phyloP scores from a whole-genome alignment of 2,888 invertebrate species.

The Alentia gelatinosa region DNA sequence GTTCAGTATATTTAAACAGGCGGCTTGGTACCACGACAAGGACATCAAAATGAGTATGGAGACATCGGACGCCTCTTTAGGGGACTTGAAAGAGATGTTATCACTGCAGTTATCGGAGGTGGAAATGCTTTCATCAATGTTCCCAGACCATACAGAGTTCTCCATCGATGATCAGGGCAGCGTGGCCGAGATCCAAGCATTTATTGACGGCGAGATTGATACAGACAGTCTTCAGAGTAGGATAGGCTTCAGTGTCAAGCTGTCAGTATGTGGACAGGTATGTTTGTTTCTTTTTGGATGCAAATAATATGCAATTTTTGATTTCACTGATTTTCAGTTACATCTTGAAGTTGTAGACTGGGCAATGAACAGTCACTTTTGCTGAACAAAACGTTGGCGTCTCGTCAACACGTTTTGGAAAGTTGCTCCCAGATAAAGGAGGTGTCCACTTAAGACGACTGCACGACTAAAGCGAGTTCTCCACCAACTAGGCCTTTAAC shows the following conservation, averaged over 20 bases:
- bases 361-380: too few species aligned
- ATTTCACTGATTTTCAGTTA: neutral
- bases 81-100: slow-evolving; percentile 27
- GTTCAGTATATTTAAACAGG: neutral
- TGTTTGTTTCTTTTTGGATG: too few species aligned
- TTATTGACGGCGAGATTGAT: slow-evolving; percentile 68
- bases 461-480: too few species aligned
- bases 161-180: slow-evolving; percentile 81
- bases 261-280: slow-evolving; percentile 81
- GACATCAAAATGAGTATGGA: neutral
- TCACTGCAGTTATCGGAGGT: slow-evolving; percentile 83
- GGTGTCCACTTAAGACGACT: too few species aligned
- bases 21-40: neutral
- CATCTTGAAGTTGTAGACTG: too few species aligned
- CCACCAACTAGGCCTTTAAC: too few species aligned
- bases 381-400: too few species aligned
- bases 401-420: too few species aligned
- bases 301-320: too few species aligned
- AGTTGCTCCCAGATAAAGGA: too few species aligned
- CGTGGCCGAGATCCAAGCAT: slow-evolving; percentile 67
- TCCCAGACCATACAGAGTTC: slow-evolving; percentile 88
- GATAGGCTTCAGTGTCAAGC: slow-evolving; percentile 75
- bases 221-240: slow-evolving; percentile 70
- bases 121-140: slow-evolving; percentile 91
- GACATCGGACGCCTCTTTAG: neutral